Percentiles rank a stretch among this genome's conserved stretches.
Evolutionary conservation across 2,797 vertebrate genomes (phyloP).

Genomic region (Bryconaethiops microstoma): DNA sequence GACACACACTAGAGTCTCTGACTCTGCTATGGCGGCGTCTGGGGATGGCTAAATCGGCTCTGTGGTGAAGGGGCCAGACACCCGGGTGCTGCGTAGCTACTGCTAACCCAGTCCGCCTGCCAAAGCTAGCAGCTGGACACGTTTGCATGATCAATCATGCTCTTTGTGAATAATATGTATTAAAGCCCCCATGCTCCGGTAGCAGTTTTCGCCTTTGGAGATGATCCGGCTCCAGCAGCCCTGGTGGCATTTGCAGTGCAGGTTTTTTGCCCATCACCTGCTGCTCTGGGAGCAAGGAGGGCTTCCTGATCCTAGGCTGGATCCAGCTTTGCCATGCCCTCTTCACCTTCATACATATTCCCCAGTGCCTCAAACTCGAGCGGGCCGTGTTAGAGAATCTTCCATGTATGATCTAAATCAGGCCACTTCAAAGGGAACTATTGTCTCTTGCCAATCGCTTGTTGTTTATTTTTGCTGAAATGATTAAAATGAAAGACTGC

Average conservation of each 20-base stretch:
- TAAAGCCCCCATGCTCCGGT: slow-evolving; percentile 70
- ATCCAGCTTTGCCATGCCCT: slow-evolving; percentile 33
- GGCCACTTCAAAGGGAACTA: slow-evolving; percentile 25
- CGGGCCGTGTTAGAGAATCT: slow-evolving; percentile 11
- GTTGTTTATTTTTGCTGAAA: slow-evolving; percentile 14
- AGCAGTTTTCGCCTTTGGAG: slow-evolving; percentile 80
- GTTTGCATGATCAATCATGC: slow-evolving; percentile 81
- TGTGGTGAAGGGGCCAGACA: slow-evolving; percentile 20
- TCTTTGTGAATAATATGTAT: slow-evolving; percentile 84
- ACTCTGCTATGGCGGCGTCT: slow-evolving; percentile 13
- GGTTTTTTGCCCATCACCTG: slow-evolving; percentile 78
- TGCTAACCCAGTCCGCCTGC: slow-evolving; percentile 47
- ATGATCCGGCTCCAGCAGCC: slow-evolving; percentile 76
- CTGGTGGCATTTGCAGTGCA: slow-evolving; percentile 77
- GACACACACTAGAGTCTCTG: slow-evolving; percentile 69
- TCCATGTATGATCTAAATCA: slow-evolving; percentile 31
- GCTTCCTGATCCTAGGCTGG: slow-evolving; percentile 41
- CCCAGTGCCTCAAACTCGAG: slow-evolving; percentile 11
- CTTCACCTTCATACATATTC: slow-evolving; percentile 40
- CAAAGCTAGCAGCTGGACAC: slow-evolving; percentile 59
- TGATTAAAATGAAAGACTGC: slow-evolving; percentile 35
- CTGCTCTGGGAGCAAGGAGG: slow-evolving; percentile 62
- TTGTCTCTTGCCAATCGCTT: slow-evolving; percentile 10
- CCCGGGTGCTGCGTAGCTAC: slow-evolving; percentile 21
- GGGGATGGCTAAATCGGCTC: slow-evolving; percentile 50